Percentiles rank a stretch among this genome's conserved stretches.
These are phyloP conservation scores for Tubiluchus corallicola DNA, from an alignment of 2,888 invertebrate species.

Conservation along the genomic window DNA sequence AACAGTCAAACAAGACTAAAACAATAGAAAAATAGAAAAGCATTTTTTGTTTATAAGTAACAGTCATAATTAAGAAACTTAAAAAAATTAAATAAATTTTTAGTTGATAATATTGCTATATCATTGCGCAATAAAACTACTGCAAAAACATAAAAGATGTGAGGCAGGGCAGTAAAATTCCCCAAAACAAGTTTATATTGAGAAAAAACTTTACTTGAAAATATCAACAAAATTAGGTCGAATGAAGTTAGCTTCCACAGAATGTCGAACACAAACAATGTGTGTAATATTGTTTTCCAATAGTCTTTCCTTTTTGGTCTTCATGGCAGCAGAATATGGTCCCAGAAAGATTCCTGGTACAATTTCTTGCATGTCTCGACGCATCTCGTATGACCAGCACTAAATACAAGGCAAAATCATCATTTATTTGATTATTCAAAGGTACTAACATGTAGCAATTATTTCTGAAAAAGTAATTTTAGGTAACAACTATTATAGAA, in stretches of 20 bases:
- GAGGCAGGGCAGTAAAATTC: too few relatives aligned
- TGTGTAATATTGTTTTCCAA: constrained; percentile 41
- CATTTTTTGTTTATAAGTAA: not conserved
- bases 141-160: too few relatives aligned
- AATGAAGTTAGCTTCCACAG: constrained; percentile 41
- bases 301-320: constrained; percentile 35
- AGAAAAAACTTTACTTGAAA: constrained; percentile 37
- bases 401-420: too few relatives aligned
- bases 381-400: constrained; percentile 3
- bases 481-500: too few relatives aligned
- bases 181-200: too few relatives aligned
- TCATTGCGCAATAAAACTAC: too few relatives aligned
- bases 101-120: too few relatives aligned
- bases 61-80: constrained; percentile 4
- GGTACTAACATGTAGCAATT: too few relatives aligned
- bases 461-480: too few relatives aligned
- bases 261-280: constrained; percentile 45
- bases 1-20: too few relatives aligned
- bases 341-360: constrained; percentile 45
- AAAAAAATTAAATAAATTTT: constrained; percentile 14
- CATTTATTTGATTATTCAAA: too few relatives aligned
- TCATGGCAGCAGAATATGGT: constrained; percentile 42
- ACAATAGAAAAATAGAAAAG: constrained; percentile 10
- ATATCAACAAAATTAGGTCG: constrained; percentile 41
- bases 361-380: constrained; percentile 34